These are phyloP conservation scores for Gari tellinella DNA, from an alignment of 2,888 invertebrate genomes.

Conservation along the genomic window DNA sequence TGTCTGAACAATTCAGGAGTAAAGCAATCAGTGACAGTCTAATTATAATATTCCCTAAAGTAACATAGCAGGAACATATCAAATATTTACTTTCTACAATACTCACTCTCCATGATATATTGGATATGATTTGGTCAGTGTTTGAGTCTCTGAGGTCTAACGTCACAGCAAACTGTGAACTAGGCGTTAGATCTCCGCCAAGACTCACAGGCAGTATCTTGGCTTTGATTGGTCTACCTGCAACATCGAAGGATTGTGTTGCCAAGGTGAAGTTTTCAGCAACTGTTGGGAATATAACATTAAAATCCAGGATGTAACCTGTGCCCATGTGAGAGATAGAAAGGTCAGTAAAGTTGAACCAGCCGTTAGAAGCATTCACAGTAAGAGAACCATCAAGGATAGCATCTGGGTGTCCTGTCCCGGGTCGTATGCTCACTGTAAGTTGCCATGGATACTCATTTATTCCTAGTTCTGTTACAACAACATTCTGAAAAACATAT, in stretches of 20 bases:
- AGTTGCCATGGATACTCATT: constrained; percentile 74
- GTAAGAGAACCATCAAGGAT: constrained; percentile 67
- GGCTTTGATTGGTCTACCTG: constrained; percentile 53
- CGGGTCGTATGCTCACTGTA: constrained; percentile 66
- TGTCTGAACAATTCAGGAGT: too few relatives aligned
- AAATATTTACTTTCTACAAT: too few relatives aligned
- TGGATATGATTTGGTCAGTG: constrained; percentile 53
- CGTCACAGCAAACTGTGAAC: constrained; percentile 43
- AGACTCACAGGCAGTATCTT: constrained; percentile 37
- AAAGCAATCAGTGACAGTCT: too few relatives aligned
- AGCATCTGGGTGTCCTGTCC: constrained; percentile 66
- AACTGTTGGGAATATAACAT: constrained; percentile 62
- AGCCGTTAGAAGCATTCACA: constrained; percentile 70
- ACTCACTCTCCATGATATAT: constrained; percentile 68
- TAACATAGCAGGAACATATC: too few relatives aligned
- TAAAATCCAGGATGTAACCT: constrained; percentile 73
- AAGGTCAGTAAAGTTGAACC: constrained; percentile 80
- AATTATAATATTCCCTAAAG: too few relatives aligned
- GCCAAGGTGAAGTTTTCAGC: constrained; percentile 65
- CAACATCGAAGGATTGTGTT: constrained; percentile 55
- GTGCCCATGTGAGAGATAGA: constrained; percentile 73
- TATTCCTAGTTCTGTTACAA: constrained; percentile 65
- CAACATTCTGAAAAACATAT: constrained; percentile 38
- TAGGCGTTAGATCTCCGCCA: constrained; percentile 49
- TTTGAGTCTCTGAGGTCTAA: constrained; percentile 58